Conservation (phyloP, 2,888 invertebrate genomes). For the Capitulum mitella region DNA sequence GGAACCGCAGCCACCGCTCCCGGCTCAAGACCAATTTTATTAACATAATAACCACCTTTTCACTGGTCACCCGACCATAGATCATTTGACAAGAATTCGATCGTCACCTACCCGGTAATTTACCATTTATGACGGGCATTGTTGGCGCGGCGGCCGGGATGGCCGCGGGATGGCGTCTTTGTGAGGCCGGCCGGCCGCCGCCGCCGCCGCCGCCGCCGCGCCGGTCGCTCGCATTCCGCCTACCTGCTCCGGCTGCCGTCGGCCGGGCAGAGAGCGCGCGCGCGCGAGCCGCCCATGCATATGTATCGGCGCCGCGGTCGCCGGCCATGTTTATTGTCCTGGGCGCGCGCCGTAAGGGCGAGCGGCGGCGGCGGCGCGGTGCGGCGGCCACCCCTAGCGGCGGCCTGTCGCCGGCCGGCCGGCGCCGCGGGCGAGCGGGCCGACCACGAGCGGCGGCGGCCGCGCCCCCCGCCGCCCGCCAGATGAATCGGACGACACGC, state of each 20-base stretch:
- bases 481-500: conserved; percentile 7
- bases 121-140: conserved; percentile 25
- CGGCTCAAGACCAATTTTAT: conserved; percentile 10
- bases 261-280: not conserved
- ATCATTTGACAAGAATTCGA: conserved; percentile 24
- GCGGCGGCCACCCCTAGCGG: not conserved
- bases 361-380: not conserved
- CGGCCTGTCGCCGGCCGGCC: not conserved
- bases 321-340: conserved; percentile 18
- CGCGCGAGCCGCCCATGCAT: conserved; percentile 11
- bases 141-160: not conserved
- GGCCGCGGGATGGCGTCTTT: conserved; percentile 9
- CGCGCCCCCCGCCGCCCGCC: conserved; percentile 12
- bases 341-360: not conserved
- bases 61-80: conserved; percentile 20
- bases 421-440: not conserved
- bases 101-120: conserved; percentile 22
- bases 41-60: conserved; percentile 23
- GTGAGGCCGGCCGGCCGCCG: not conserved
- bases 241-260: not conserved
- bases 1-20: conserved; percentile 3
- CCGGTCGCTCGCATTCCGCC: not conserved
- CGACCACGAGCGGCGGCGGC: not conserved
- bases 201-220: not conserved
- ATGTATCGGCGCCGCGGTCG: conserved; percentile 11